Evolutionary conservation across 2,113 vertebrate species (phyloP), one percentile per base, ranked within the genome.

Genomic region (Coturnix japonica): DNA sequence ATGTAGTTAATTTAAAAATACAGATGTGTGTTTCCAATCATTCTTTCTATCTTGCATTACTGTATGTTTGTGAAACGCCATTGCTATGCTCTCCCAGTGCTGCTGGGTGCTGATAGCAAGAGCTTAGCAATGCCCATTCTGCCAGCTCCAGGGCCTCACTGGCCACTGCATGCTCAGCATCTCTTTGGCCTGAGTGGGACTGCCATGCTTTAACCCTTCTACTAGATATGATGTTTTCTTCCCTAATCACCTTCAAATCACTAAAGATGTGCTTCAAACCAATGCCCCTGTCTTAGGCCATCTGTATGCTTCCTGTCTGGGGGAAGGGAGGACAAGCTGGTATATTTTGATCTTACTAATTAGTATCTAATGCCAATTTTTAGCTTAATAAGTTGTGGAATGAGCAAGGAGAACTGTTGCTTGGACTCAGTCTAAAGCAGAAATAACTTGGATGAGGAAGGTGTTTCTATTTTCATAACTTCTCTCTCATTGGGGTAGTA

Each of bases 1-100:
- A 95, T 95, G 84, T 81, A 7, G 86, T 95, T 95, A 85, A 95
- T 95, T 94, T 90, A 79, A 87, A 96, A 96, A 95, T 96, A 95
- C 11, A 18, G 74, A 81, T 94, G 66, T 61, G 3, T 89, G 80
- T 85, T 89, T 87, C 81, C 53, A 30, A 90, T 93, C 31, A 41
- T 87, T 86, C 75, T 89, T 77, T 83, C 51, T 59, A 72, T 79
- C 86, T 56, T 46, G 28, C 30, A 2, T 90, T 93, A 80, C 81
- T 79, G 77, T 91, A 64, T 30, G 30, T 82, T 77, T 80, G 12
- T 66, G 54, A 92, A 96, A 70, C 54, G 9, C 39, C 15, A 76
- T 95, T 94, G 44, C 59, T 0, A 0, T 39, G 18, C 41, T 85
- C 39, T 67, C 31, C 59, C 37, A 75, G 61, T 61, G 19, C 31